Percentiles rank a stretch among this genome's conserved stretches.
Conservation (phyloP, 2,113 vertebrate species). For the Apistogramma diplotaenia region DNA sequence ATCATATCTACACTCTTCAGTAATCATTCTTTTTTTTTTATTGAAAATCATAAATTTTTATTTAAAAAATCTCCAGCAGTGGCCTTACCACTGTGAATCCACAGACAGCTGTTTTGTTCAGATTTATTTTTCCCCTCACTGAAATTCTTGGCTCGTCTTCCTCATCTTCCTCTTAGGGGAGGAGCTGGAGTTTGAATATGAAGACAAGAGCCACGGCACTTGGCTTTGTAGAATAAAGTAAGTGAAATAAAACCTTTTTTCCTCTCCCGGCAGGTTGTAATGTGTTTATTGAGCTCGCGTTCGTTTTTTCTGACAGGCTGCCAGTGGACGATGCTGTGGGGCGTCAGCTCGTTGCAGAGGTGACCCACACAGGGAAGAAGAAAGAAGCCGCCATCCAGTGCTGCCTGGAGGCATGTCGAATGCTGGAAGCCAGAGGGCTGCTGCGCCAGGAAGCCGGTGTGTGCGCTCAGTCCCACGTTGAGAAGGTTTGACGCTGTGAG, state of each 20-base stretch:
- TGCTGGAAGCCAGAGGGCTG: conserved; percentile 91
- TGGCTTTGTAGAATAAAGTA: conserved; percentile 98
- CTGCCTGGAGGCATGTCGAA: conserved; percentile 91
- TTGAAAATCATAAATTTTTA: no score
- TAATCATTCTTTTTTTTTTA: no score
- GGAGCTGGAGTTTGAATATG: conserved; percentile 96
- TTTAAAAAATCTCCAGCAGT: no score
- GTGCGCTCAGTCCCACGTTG: neutral
- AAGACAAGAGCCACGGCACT: conserved; percentile 88
- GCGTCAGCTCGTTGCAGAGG: conserved; percentile 91
- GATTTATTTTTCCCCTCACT: no score
- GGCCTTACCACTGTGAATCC: neutral
- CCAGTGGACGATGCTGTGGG: conserved; percentile 92
- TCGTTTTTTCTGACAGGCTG: conserved; percentile 72
- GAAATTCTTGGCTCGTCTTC: neutral
- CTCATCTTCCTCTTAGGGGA: conserved; percentile 78
- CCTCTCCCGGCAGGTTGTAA: neutral
- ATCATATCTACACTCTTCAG: no score
- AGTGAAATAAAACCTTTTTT: neutral
- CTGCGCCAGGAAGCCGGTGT: conserved; percentile 95
- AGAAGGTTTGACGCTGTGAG: neutral
- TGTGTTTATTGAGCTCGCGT: accelerated
- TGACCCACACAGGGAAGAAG: conserved; percentile 91
- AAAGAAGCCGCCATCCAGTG: conserved; percentile 92
- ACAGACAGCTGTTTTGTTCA: neutral